Conservation (phyloP, 2,888 invertebrate species). For the Scelioninae gen. 1 region DNA sequence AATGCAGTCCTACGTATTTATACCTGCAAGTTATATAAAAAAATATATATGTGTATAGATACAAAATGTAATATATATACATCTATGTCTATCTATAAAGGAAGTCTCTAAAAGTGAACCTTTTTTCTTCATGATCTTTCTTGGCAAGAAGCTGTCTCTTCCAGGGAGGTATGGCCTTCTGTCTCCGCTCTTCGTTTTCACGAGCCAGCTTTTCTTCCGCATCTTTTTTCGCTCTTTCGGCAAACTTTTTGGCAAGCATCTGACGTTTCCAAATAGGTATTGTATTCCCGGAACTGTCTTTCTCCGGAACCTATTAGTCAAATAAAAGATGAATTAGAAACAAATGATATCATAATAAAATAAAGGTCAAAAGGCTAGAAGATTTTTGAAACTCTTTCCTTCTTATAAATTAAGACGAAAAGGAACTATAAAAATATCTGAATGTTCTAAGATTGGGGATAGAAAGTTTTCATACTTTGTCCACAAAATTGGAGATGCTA, state of each 20-base stretch:
- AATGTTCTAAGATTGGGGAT: no score
- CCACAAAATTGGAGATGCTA: conserved; percentile 93
- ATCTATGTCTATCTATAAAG: conserved; percentile 2
- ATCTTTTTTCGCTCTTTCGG: conserved; percentile 96
- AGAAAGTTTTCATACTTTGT: conserved; percentile 88
- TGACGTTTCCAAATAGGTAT: conserved; percentile 98
- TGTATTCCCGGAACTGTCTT: conserved; percentile 93
- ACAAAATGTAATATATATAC: not conserved
- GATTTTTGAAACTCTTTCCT: not conserved
- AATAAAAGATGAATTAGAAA: no score
- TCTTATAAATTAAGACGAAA: not conserved
- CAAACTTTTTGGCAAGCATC: conserved; percentile 97
- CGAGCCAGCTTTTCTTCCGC: conserved; percentile 93
- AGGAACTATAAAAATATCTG: no score
- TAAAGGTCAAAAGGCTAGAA: no score
- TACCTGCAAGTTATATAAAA: no score
- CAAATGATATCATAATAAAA: no score
- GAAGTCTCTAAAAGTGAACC: conserved; percentile 82
- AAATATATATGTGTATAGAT: not conserved
- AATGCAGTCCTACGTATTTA: no score
- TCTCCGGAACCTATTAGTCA: conserved; percentile 90
- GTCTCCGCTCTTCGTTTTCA: conserved; percentile 93
- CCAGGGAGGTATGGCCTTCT: conserved; percentile 96
- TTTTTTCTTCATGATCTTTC: conserved; percentile 91
- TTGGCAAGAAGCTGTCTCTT: conserved; percentile 94